phyloP scores from a whole-genome alignment of 2,888 invertebrate species.

The Eucera pruinosa region DNA sequence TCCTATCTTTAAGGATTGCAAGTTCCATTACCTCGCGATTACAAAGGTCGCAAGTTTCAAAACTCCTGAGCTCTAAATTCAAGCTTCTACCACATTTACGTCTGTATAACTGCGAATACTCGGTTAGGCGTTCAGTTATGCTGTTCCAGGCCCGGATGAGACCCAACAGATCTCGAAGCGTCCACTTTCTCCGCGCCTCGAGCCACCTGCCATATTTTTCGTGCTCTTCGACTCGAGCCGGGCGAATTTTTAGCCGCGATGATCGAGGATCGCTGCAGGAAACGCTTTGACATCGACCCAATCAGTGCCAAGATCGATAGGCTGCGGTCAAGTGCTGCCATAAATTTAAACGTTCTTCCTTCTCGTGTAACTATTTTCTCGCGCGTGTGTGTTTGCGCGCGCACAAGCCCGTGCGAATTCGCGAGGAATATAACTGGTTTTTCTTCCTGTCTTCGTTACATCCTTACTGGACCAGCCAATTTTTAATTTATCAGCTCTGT shows the following conservation, averaged over 20 bases:
- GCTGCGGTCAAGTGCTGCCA: conserved; percentile 23
- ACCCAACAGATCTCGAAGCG: conserved; percentile 19
- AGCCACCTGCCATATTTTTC: conserved; percentile 70
- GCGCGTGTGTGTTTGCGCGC: too few relatives aligned
- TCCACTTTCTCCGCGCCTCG: conserved; percentile 74
- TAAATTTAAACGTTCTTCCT: conserved; percentile 41
- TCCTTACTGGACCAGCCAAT: not conserved
- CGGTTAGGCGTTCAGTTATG: too few relatives aligned
- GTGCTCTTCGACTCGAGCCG: conserved; percentile 55
- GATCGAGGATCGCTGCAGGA: too few relatives aligned
- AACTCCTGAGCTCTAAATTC: too few relatives aligned
- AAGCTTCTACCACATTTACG: too few relatives aligned
- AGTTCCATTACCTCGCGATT: too few relatives aligned
- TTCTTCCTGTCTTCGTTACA: not conserved
- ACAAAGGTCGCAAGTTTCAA: too few relatives aligned
- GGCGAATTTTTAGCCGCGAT: too few relatives aligned
- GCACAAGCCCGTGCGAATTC: too few relatives aligned
- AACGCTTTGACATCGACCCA: conserved; percentile 12
- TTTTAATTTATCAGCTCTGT: conserved; percentile 31
- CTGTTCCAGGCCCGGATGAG: too few relatives aligned
- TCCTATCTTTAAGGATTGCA: too few relatives aligned
- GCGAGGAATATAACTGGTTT: not conserved
- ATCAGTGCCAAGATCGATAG: conserved; percentile 49
- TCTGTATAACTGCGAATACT: too few relatives aligned
- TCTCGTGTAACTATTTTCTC: not conserved